These are phyloP conservation scores for Ctenochaetus hawaiiensis DNA, from an alignment of 2,797 vertebrate species.

Conservation along the genomic window DNA sequence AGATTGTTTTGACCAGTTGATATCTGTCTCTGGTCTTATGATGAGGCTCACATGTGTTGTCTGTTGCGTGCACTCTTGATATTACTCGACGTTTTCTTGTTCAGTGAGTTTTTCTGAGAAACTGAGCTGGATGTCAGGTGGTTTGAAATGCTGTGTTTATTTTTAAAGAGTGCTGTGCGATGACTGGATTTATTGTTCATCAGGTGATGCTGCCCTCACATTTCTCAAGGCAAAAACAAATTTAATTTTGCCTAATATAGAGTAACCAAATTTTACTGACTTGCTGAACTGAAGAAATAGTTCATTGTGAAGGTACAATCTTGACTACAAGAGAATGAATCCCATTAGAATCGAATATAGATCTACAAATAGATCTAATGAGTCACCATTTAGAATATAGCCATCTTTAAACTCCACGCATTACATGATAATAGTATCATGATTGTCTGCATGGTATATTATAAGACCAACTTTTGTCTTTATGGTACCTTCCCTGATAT, in stretches of 20 bases:
- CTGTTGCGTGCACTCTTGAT: not conserved
- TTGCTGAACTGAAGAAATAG: too few species aligned
- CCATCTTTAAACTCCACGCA: not conserved
- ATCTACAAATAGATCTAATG: not conserved
- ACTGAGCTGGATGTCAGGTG: not conserved
- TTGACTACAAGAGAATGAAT: not conserved
- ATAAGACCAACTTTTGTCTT: not conserved
- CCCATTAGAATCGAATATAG: not conserved
- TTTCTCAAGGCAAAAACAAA: not conserved
- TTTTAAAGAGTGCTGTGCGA: not conserved
- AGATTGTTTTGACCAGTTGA: not conserved
- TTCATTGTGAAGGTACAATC: too few species aligned
- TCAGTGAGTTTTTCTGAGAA: not conserved
- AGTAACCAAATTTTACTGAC: not conserved
- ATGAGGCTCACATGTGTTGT: not conserved
- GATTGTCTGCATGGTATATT: not conserved
- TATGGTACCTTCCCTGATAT: not conserved
- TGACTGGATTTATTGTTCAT: not conserved
- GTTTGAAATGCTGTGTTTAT: not conserved
- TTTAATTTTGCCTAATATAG: not conserved
- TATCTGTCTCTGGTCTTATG: not conserved
- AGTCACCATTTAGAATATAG: not conserved
- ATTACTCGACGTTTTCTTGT: not conserved
- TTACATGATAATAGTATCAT: not conserved
- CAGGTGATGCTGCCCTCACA: not conserved